Evolutionary conservation across 2,113 vertebrate species (phyloP), one percentile per base, ranked within the genome.

Genomic region (Coturnix japonica): DNA sequence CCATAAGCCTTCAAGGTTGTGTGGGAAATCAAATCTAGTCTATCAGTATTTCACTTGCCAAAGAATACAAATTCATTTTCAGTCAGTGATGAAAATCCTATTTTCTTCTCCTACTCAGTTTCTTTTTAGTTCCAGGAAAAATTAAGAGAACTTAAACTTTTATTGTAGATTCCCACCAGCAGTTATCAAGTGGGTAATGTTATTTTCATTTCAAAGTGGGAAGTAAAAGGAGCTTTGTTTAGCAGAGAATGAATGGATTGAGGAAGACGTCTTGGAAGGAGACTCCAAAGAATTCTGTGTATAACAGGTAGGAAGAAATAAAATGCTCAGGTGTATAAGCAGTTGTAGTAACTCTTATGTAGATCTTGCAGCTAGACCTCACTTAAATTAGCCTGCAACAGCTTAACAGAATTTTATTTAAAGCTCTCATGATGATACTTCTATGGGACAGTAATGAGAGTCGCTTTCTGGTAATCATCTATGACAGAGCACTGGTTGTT

Each of bases 361-460:
- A 93, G 69, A 71, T 60, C 43, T 86, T 88, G 18, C 30, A 37
- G 39, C 85, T 93, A 90, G 41, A 31, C 73, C 60, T 93, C 60
- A 71, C 74, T 91, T 81, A 69, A 94, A 59, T 25, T 51, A 23
- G 37, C 30, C 23, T 92, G 67, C 22, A 63, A 78, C 21, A 71
- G 23, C 31, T 86, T 88, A 91, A 84, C 9, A 20, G 77, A 74
- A 49, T 18, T 69, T 95, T 84, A 82, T 90, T 90, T 72, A 91
- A 95, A 31, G 19, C 9, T 71, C 22, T 37, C 56, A 59, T 92
- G 90, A 72, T 44, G 93, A 74, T 78, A 30, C 26, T 89, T 90
- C 66, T 63, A 81, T 74, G 82, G 41, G 53, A 78, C 44, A 80
- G 33, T 54, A 84, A 84, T 5, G 6, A 90, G 60, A 78, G 4